Evolutionary conservation across 92 coral and sea anemone species (phyloP).

Genomic region (Umimayanthus chanpuru): DNA sequence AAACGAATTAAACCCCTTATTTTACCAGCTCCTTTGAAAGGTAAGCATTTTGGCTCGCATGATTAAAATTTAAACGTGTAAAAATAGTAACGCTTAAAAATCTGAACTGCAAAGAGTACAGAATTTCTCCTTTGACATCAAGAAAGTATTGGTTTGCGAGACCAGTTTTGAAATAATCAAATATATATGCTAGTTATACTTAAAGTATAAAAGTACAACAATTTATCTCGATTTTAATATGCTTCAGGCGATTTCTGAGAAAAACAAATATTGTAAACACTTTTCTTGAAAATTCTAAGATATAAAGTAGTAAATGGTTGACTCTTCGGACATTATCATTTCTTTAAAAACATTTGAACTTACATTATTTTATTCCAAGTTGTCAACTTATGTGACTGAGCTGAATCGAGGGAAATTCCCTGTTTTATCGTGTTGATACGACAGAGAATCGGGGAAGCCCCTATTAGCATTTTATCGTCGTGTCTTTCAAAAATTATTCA

Average conservation of each 20-base stretch:
- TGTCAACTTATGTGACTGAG: background rate
- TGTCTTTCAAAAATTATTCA: background rate
- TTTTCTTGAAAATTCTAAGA: too few relatives aligned
- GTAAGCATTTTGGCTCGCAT: background rate
- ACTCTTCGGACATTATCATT: too few relatives aligned
- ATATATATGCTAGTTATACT: too few relatives aligned
- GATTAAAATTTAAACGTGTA: too few relatives aligned
- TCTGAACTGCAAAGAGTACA: background rate
- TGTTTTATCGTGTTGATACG: background rate
- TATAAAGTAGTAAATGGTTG: background rate
- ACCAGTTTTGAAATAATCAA: background rate
- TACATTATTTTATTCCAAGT: too few relatives aligned
- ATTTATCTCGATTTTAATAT: too few relatives aligned
- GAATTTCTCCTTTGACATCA: too few relatives aligned
- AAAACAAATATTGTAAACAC: too few relatives aligned
- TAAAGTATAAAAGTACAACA: too few relatives aligned
- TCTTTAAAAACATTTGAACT: too few relatives aligned
- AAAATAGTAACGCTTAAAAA: background rate
- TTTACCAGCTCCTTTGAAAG: slow-evolving; percentile 35
- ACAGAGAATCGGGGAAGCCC: slow-evolving; percentile 1
- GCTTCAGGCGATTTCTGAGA: too few relatives aligned
- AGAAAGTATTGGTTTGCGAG: background rate
- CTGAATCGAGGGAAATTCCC: slow-evolving; percentile 11
- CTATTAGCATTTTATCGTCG: background rate
- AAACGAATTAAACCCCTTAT: slow-evolving; percentile 22